Conservation (phyloP, 2,888 invertebrate genomes). For the Polydrusus tereticollis region DNA sequence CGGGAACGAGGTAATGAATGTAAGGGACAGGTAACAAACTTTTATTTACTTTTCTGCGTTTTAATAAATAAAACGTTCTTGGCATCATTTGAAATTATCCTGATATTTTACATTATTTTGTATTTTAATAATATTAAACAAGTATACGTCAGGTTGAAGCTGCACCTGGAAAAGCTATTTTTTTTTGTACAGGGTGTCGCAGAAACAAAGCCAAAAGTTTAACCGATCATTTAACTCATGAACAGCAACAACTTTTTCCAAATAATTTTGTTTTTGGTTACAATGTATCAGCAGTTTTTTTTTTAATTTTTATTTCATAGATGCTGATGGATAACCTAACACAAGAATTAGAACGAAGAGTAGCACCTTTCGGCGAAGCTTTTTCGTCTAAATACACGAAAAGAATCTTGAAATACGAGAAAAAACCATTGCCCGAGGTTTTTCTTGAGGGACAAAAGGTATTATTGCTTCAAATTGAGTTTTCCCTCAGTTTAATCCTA, state of each 20-base stretch:
- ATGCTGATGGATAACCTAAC: background rate
- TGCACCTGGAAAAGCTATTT: too few species aligned
- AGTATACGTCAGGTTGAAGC: too few species aligned
- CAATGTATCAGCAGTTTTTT: too few species aligned
- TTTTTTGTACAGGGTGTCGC: too few species aligned
- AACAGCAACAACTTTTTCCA: too few species aligned
- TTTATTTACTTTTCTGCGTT: background rate
- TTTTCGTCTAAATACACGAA: background rate
- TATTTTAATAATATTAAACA: too few species aligned
- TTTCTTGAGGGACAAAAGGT: slow-evolving; percentile 36
- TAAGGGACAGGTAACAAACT: slow-evolving; percentile 2
- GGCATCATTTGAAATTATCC: too few species aligned
- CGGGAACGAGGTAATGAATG: slow-evolving; percentile 33
- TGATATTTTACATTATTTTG: too few species aligned
- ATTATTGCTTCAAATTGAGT: background rate
- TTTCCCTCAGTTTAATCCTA: background rate
- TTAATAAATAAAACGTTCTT: too few species aligned
- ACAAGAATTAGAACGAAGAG: background rate
- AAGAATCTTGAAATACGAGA: slow-evolving; percentile 14
- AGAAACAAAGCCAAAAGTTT: too few species aligned
- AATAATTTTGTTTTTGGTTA: too few species aligned
- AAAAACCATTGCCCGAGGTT: slow-evolving; percentile 19
- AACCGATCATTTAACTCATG: too few species aligned
- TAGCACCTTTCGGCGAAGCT: background rate
- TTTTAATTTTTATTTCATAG: background rate